Evolutionary conservation across 1,140 invertebrate species (phyloP).

Genomic region (Eriocheir sinensis): DNA sequence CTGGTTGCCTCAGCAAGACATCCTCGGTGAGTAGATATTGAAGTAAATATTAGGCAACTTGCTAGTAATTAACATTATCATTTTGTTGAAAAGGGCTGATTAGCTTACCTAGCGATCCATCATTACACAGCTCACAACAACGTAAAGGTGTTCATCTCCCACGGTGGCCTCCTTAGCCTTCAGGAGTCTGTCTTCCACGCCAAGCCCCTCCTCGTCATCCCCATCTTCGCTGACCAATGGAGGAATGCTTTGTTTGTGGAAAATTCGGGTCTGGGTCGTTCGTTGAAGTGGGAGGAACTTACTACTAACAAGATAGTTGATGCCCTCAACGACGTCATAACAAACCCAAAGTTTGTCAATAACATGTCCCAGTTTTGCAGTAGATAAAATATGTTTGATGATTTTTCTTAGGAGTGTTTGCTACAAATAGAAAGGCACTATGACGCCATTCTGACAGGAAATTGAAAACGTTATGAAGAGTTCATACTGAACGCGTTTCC

Average conservation of each 20-base stretch:
- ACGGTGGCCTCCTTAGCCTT: conserved; percentile 33
- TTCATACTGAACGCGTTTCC: too few species aligned
- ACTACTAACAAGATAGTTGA: background rate
- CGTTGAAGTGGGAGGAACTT: conserved; percentile 44
- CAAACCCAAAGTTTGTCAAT: conserved; percentile 11
- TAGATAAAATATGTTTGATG: background rate
- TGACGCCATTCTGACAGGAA: background rate
- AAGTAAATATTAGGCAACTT: background rate
- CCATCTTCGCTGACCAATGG: conserved; percentile 44
- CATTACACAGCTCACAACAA: too few species aligned
- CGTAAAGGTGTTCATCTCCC: too few species aligned
- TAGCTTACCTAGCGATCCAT: too few species aligned
- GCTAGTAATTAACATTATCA: background rate
- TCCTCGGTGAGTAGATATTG: too few species aligned
- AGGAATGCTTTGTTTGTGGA: background rate
- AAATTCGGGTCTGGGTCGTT: background rate
- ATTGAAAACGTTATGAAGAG: background rate
- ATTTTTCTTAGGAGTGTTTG: background rate
- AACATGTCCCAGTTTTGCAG: background rate
- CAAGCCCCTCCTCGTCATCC: conserved; percentile 53
- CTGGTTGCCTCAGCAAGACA: conserved; percentile 65
- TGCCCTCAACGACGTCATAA: conserved; percentile 24
- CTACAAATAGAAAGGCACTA: background rate
- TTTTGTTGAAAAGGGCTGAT: background rate
- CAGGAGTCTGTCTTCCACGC: conserved; percentile 46